phyloP scores from a whole-genome alignment of 2,797 vertebrate genomes.

The Monodelphis domestica region DNA sequence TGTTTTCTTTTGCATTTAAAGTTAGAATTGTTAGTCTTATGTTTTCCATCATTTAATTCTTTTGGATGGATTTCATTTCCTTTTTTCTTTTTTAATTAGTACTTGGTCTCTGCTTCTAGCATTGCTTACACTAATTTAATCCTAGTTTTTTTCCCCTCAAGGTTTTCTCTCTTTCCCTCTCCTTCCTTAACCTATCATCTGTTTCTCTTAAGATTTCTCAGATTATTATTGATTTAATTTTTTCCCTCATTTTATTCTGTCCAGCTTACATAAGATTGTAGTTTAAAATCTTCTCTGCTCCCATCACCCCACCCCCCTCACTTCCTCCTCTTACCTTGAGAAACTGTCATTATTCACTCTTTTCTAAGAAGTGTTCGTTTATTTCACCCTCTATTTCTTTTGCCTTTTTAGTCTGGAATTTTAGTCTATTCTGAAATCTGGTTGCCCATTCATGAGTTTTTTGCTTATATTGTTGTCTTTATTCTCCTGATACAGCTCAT shows the following conservation, averaged over 20 bases:
- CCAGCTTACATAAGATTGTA: neutral
- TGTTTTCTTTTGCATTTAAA: neutral
- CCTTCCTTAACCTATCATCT: neutral
- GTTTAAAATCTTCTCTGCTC: no score
- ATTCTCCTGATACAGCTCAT: neutral
- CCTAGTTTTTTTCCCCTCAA: neutral
- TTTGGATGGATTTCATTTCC: neutral
- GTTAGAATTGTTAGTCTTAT: neutral
- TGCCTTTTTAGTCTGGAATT: neutral
- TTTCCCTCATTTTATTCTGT: neutral
- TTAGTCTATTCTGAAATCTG: neutral
- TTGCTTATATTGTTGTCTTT: neutral
- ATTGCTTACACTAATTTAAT: neutral
- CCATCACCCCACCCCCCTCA: no score
- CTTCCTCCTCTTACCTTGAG: neutral
- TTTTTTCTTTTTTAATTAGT: neutral
- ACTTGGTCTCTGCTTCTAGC: neutral
- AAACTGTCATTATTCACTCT: neutral
- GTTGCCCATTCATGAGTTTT: neutral
- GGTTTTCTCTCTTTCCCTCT: no score
- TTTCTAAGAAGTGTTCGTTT: neutral
- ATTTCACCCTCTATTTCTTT: neutral
- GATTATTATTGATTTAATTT: neutral
- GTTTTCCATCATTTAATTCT: neutral
- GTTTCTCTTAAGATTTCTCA: neutral